These are phyloP conservation scores for Odiellus spinosus DNA, from an alignment of 2,888 invertebrate genomes.

Conservation along the genomic window DNA sequence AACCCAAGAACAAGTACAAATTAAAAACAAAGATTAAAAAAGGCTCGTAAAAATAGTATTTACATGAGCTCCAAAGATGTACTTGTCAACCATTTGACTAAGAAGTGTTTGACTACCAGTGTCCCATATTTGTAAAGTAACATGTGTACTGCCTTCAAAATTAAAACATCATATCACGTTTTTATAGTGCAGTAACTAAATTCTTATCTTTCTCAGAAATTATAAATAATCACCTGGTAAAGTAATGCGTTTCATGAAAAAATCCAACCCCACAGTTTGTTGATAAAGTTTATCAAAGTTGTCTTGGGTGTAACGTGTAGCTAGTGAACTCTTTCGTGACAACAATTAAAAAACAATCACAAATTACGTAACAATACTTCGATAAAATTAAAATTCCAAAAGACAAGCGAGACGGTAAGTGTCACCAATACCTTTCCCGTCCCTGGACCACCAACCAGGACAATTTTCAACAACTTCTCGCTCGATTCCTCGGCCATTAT, in stretches of 20 bases:
- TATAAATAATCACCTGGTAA: conserved; percentile 35
- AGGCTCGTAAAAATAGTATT: not conserved
- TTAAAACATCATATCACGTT: not conserved
- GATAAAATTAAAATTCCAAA: no score
- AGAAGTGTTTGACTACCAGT: conserved; percentile 60
- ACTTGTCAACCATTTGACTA: conserved; percentile 56
- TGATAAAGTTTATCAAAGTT: conserved; percentile 41
- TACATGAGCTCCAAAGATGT: conserved; percentile 36
- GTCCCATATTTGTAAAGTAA: conserved; percentile 64
- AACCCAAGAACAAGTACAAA: not conserved
- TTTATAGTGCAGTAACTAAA: not conserved
- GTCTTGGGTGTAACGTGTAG: conserved; percentile 47
- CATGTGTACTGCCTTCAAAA: conserved; percentile 34
- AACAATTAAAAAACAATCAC: no score
- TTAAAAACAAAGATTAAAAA: not conserved
- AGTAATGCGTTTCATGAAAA: conserved; percentile 47
- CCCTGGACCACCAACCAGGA: no score
- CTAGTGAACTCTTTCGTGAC: conserved; percentile 49
- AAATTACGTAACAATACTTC: no score
- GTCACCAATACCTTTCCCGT: no score
- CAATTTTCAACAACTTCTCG: no score
- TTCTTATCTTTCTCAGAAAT: no score
- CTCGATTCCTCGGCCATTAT: no score
- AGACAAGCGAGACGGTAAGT: no score
- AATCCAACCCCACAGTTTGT: conserved; percentile 54